phyloP scores from a whole-genome alignment of 2,113 vertebrate species.

The Sialia sialis region DNA sequence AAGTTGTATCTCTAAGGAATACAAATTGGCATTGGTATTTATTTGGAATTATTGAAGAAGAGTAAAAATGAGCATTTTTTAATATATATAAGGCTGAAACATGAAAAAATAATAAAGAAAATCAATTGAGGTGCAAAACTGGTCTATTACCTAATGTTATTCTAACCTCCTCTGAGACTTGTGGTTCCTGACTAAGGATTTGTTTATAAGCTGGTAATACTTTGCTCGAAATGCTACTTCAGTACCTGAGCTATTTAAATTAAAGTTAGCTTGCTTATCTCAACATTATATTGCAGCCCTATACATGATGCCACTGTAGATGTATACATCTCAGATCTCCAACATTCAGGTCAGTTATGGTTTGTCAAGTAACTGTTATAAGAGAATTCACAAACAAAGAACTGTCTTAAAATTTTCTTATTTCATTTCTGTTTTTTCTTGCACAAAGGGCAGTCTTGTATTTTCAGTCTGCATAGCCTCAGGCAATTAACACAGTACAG shows the following conservation, averaged over 20 bases:
- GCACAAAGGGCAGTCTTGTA: background rate
- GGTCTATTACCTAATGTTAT: background rate
- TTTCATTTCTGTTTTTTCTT: slow-evolving; percentile 3
- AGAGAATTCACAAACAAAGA: background rate
- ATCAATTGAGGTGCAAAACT: background rate
- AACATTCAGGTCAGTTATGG: background rate
- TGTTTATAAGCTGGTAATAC: background rate
- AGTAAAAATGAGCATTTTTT: background rate
- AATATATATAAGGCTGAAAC: background rate
- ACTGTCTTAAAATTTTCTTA: slow-evolving; percentile 25
- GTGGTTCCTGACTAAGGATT: background rate
- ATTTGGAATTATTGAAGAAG: background rate
- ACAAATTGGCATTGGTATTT: background rate
- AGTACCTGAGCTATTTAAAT: background rate
- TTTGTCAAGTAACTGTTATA: background rate
- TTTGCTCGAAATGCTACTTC: background rate
- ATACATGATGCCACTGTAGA: background rate
- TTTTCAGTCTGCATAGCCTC: slow-evolving; percentile 25
- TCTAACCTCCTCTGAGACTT: background rate
- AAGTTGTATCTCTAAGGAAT: background rate
- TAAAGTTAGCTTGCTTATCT: background rate
- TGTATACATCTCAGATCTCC: background rate
- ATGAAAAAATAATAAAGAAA: background rate
- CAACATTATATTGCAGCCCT: background rate
- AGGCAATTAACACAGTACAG: background rate